Conservation (phyloP, 2,888 invertebrate genomes). For the Dynastes hyllus region DNA sequence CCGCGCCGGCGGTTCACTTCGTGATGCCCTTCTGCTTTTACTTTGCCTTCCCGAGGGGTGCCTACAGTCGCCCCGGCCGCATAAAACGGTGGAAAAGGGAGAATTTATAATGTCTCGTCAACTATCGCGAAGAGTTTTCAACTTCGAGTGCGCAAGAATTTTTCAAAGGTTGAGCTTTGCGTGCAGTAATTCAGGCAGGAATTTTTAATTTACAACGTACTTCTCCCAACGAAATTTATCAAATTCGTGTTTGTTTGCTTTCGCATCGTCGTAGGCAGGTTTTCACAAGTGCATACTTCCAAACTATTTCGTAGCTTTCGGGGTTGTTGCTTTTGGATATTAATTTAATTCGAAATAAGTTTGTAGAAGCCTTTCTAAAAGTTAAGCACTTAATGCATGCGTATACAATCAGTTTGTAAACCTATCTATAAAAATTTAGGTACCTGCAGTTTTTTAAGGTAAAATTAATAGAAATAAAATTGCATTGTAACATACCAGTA, state of each 20-base stretch:
- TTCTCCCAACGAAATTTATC: slow-evolving; percentile 41
- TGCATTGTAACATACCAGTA: no score
- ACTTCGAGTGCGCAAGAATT: slow-evolving; percentile 35
- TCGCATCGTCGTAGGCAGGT: slow-evolving; percentile 3
- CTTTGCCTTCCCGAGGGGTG: slow-evolving; percentile 52
- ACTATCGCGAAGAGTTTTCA: slow-evolving; percentile 33
- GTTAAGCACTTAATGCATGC: background rate
- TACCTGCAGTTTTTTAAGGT: no score
- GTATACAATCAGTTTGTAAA: background rate
- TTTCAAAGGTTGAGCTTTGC: slow-evolving; percentile 18
- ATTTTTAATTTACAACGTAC: slow-evolving; percentile 42
- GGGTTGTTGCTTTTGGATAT: slow-evolving; percentile 4
- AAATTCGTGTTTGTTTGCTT: slow-evolving; percentile 38
- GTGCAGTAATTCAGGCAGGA: slow-evolving; percentile 34
- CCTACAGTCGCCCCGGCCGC: slow-evolving; percentile 57
- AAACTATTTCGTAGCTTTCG: slow-evolving; percentile 33
- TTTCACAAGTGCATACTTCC: slow-evolving; percentile 19
- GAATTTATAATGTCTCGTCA: slow-evolving; percentile 59
- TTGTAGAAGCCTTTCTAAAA: background rate
- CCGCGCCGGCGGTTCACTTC: background rate
- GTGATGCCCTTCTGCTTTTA: slow-evolving; percentile 48
- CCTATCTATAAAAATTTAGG: no score
- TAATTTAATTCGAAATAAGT: slow-evolving; percentile 29
- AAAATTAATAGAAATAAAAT: no score
- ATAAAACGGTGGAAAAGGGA: slow-evolving; percentile 51